Conservation (phyloP, 2,797 vertebrate genomes). For the Acanthiza pusilla region DNA sequence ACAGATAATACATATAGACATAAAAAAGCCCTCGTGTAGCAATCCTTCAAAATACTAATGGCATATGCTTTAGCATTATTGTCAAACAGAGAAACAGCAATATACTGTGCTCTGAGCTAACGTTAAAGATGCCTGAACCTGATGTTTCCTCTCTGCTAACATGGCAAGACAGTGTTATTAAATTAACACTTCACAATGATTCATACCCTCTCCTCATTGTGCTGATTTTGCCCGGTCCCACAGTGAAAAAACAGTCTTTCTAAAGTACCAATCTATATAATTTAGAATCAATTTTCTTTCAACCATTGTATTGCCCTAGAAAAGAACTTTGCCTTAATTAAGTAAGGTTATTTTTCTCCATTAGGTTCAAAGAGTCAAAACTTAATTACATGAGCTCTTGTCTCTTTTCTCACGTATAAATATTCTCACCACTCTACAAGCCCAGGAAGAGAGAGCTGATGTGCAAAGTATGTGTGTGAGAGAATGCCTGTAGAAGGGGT, state of each 20-base stretch:
- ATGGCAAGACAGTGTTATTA: background rate
- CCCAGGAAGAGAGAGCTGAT: background rate
- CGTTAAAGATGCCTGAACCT: slow-evolving; percentile 20
- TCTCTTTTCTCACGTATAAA: slow-evolving; percentile 25
- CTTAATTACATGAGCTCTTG: slow-evolving; percentile 25
- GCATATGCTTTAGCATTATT: background rate
- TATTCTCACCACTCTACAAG: background rate
- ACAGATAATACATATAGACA: background rate
- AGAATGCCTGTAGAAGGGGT: background rate
- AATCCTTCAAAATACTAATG: slow-evolving; percentile 22
- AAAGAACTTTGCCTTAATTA: slow-evolving; percentile 34
- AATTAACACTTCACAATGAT: slow-evolving; percentile 22
- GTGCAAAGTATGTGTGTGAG: background rate
- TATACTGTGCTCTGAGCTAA: background rate
- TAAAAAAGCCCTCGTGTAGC: background rate
- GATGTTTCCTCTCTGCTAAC: slow-evolving; percentile 8
- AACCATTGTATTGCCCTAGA: background rate
- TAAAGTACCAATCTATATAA: background rate
- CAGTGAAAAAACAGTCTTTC: background rate
- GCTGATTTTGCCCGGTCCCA: background rate
- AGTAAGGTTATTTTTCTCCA: slow-evolving; percentile 14
- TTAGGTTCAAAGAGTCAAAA: slow-evolving; percentile 33
- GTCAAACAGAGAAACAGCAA: slow-evolving; percentile 2
- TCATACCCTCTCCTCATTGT: background rate
- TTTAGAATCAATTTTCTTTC: slow-evolving; percentile 37